These are phyloP conservation scores for Pristionchus japonicus DNA, from an alignment of 2,888 invertebrate genomes.

Conservation along the genomic window DNA sequence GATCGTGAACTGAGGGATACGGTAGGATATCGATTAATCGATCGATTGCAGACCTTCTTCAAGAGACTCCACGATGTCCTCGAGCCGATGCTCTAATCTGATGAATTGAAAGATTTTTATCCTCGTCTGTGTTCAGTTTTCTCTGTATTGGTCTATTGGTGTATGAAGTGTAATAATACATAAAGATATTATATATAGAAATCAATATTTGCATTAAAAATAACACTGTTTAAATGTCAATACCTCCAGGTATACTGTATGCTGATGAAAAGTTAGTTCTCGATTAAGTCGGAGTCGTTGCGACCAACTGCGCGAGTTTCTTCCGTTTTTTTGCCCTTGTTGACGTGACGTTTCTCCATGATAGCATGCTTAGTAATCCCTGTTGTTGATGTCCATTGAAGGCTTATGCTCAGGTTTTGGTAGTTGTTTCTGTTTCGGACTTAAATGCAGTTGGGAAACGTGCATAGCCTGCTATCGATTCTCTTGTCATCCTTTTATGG, in stretches of 20 bases:
- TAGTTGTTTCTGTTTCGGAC: background rate
- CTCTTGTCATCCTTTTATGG: background rate
- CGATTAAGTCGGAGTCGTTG: background rate
- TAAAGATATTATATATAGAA: conserved; percentile 17
- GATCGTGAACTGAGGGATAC: background rate
- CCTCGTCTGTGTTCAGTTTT: background rate
- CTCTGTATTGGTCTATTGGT: background rate
- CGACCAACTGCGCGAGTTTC: background rate
- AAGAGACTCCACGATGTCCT: conserved; percentile 49
- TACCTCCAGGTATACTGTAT: background rate
- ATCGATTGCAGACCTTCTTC: conserved; percentile 52
- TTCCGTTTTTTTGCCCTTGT: background rate
- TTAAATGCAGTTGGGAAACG: no score
- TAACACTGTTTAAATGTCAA: background rate
- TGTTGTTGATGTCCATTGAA: background rate
- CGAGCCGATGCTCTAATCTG: conserved; percentile 23
- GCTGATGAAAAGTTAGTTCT: background rate
- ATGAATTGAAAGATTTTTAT: background rate
- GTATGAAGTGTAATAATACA: background rate
- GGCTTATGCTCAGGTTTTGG: background rate
- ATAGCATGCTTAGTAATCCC: background rate
- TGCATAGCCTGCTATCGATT: background rate
- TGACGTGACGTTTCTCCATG: background rate
- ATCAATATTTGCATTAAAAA: background rate
- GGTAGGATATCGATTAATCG: background rate